phyloP scores from a whole-genome alignment of 2,888 invertebrate species.

The Schizaphis graminum region DNA sequence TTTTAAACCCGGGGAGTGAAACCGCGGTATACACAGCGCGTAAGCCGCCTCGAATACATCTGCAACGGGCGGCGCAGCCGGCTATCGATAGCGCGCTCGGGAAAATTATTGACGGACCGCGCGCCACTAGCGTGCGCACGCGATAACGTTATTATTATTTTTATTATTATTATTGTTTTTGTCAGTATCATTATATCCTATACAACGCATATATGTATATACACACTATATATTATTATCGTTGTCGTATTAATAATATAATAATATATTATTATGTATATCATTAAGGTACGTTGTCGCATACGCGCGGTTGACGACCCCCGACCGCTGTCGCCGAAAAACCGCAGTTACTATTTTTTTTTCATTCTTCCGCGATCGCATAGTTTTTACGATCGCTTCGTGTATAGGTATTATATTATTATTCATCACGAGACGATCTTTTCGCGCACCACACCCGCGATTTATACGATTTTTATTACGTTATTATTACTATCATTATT shows the following conservation, averaged over 20 bases:
- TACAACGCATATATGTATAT: too few relatives aligned
- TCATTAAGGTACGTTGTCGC: neutral
- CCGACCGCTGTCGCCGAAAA: neutral
- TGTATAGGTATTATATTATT: neutral
- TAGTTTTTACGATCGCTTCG: neutral
- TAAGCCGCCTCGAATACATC: slow-evolving; percentile 1
- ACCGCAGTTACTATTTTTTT: neutral
- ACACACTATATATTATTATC: too few relatives aligned
- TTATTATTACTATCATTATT: neutral
- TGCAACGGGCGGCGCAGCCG: slow-evolving; percentile 22
- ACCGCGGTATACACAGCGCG: neutral
- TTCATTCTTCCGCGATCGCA: neutral
- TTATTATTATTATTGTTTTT: neutral
- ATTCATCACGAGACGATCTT: neutral
- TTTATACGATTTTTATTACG: neutral
- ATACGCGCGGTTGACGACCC: neutral
- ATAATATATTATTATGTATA: neutral
- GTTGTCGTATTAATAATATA: neutral
- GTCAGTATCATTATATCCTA: neutral
- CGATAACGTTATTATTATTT: slow-evolving; percentile 14
- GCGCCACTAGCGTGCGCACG: slow-evolving; percentile 24
- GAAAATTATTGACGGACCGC: slow-evolving; percentile 38
- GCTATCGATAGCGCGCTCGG: slow-evolving; percentile 21
- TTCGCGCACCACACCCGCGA: neutral
- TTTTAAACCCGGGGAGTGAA: slow-evolving; percentile 26